phyloP scores from a whole-genome alignment of 2,113 vertebrate species.

The Rallus limicola region DNA sequence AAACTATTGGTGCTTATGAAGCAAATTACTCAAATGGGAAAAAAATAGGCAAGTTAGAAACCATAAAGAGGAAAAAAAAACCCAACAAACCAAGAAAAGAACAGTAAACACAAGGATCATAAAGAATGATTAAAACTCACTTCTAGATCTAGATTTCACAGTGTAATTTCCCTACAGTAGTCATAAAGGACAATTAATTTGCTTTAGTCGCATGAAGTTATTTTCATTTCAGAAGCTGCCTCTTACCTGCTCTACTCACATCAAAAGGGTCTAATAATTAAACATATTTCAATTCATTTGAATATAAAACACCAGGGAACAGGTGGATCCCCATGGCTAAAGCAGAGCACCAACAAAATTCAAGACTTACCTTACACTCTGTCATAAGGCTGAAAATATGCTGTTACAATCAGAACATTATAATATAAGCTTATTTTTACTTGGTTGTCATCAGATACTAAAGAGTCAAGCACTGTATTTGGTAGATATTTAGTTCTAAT shows the following conservation, averaged over 20 bases:
- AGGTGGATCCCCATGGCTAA: neutral
- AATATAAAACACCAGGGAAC: neutral
- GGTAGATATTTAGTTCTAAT: neutral
- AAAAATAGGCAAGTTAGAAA: neutral
- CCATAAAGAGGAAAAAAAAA: neutral
- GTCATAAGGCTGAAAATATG: neutral
- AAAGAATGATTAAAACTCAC: neutral
- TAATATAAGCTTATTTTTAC: conserved; percentile 13
- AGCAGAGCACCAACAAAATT: neutral
- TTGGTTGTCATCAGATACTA: neutral
- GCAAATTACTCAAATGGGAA: neutral
- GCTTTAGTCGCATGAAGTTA: neutral
- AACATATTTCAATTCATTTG: neutral
- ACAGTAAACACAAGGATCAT: neutral
- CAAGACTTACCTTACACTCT: neutral
- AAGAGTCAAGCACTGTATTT: neutral
- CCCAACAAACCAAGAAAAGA: neutral
- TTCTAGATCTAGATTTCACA: neutral
- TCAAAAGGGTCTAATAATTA: neutral
- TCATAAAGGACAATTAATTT: neutral
- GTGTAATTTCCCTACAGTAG: neutral
- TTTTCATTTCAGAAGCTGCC: neutral
- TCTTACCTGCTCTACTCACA: neutral
- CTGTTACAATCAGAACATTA: neutral
- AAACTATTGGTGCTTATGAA: neutral